phyloP scores from a whole-genome alignment of 2,797 vertebrate genomes.

The Anguilla obscura region DNA sequence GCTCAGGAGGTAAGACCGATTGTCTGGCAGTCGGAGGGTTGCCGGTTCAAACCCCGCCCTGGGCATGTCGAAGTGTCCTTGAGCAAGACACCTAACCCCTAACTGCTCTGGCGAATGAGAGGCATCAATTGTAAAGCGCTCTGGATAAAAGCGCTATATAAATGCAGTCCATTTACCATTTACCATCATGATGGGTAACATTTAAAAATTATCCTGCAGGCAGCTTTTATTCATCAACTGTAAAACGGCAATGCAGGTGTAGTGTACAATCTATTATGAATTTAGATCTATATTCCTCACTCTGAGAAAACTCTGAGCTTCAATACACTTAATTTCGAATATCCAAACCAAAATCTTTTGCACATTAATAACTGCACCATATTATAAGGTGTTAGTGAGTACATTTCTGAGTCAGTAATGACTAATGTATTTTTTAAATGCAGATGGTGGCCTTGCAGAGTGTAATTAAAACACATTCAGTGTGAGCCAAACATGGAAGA shows the following conservation, averaged over 20 bases:
- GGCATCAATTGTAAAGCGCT: too few species aligned
- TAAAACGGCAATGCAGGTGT: neutral
- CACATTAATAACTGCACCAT: neutral
- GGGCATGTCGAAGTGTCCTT: too few species aligned
- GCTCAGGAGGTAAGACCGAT: too few species aligned
- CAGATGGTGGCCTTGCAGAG: neutral
- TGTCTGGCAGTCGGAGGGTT: too few species aligned
- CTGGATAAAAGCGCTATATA: too few species aligned
- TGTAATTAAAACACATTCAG: slow-evolving; percentile 5
- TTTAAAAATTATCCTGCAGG: neutral
- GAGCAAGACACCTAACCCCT: too few species aligned
- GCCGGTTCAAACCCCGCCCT: too few species aligned
- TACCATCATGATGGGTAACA: too few species aligned
- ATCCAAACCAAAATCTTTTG: neutral
- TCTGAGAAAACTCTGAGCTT: neutral
- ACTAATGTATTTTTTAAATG: neutral
- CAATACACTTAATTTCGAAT: neutral
- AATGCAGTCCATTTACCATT: too few species aligned
- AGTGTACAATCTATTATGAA: neutral
- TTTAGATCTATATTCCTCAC: neutral
- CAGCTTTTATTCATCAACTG: neutral
- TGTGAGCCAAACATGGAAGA: neutral
- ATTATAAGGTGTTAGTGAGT: neutral
- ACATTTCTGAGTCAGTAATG: neutral
- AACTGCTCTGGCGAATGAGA: too few species aligned